Base-by-base conservation (phyloP, 2,797 vertebrate genomes). In the Gobio occitaniae region DNA sequence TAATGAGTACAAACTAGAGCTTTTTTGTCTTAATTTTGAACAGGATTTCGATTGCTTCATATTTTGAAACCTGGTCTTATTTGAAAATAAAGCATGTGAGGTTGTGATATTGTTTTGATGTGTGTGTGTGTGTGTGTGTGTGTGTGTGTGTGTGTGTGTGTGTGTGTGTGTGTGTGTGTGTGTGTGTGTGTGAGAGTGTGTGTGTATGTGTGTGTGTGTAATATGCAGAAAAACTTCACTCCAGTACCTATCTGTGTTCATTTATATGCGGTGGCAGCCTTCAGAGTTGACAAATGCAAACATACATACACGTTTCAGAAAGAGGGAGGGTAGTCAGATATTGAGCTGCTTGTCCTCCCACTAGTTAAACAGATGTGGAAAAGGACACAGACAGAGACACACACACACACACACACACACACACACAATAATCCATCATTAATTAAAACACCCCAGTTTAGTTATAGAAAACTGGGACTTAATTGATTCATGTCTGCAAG, bases 281-380 rank as follows among this genome's bases (percentile, higher is more conserved):
- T 80, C 68, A 65, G 10, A 65, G 21, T 29, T 66, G 61, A 61
- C 38, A 41, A 36, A 80, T 65, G 16, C 68, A 50, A 56, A 78
- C 32, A 84, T 52, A 87, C 56, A 84, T 44, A 59, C 72, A 86
- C 63, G 6, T 81, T 56, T 54, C 69, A 84, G 48, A 84, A 82
- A 68, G 29, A 32, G 74, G 38, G 70, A 74, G 82, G 68, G 32
- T 78, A 59, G 78, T 76, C 74, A 74, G 66, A 56, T 68, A 86
- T 84, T 78, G 80, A 50, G 38, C 71, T 84, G 69, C 82, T 70
- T 88, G 87, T 88, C 87, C 87, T 88, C 85, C 85, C 63, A n/a
- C 69, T 54, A 21, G 8, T 82, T 84, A 84, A 86, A 84, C 61
- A 76, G 85, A 88, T 86, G 82, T 86, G 85, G 72, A 68, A 82